Evolutionary conservation across 2,888 invertebrate genomes (phyloP).

Genomic region (Eledone cirrhosa): DNA sequence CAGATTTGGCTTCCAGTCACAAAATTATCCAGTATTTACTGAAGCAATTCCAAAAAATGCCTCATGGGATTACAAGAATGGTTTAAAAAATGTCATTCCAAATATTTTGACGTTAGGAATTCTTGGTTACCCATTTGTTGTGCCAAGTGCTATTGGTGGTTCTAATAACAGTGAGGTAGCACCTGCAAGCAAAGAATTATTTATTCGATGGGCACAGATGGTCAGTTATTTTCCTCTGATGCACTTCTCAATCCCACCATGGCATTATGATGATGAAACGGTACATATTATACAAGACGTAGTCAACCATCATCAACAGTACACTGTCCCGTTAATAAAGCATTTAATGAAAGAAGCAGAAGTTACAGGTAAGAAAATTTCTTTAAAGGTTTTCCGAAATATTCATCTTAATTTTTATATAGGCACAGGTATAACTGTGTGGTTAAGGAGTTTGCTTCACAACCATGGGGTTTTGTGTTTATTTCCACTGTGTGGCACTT

Average conservation of each 20-base stretch:
- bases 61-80: slow-evolving; percentile 83
- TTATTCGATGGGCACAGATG: slow-evolving; percentile 84
- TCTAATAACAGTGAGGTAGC: slow-evolving; percentile 68
- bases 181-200: slow-evolving; percentile 67
- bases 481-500: too few relatives aligned
- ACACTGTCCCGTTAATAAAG: slow-evolving; percentile 42
- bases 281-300: slow-evolving; percentile 45
- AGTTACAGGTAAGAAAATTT: slow-evolving; percentile 36
- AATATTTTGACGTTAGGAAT: slow-evolving; percentile 75
- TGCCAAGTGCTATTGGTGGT: slow-evolving; percentile 92
- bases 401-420: too few relatives aligned
- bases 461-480: too few relatives aligned
- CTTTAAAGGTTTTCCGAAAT: not conserved
- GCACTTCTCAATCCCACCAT: slow-evolving; percentile 88
- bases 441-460: too few relatives aligned
- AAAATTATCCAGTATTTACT: slow-evolving; percentile 83
- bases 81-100: slow-evolving; percentile 82
- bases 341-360: slow-evolving; percentile 51
- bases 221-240: slow-evolving; percentile 91
- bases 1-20: slow-evolving; percentile 82
- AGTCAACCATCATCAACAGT: slow-evolving; percentile 43
- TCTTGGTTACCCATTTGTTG: slow-evolving; percentile 88
- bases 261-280: slow-evolving; percentile 80
- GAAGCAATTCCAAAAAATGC: slow-evolving; percentile 86
- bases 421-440: too few relatives aligned